Evolutionary conservation across 2,797 vertebrate species (phyloP), one percentile per base, ranked within the genome.

Genomic region (Zalophus californianus): DNA sequence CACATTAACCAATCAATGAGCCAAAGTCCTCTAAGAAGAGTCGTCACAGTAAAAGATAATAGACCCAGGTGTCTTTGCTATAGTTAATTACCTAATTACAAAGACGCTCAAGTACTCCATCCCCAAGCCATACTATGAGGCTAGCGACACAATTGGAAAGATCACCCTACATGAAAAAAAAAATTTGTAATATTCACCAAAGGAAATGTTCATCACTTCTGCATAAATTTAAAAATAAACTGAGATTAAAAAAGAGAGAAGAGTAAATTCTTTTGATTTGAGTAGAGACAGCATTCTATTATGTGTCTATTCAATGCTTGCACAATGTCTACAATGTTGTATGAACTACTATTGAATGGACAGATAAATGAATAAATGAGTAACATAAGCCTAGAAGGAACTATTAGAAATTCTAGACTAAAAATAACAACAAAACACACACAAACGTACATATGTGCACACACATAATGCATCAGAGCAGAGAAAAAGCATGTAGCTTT

Each of bases 161-260:
- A 32, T 2, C 38, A 64, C 5, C 20, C 8, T 64, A 58, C 48
- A 10, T 70, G 12, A 27, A 73, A 72, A 10, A 96, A 54, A 75
- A 64, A 2, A 32, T 27, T 27, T 41, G 1, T 29, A 75, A 90
- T n/a, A 20, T 2, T 94, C 56, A 48, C n/a, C 13, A 48, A 80
- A 97, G 60, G 9, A 96, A 91, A 83, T 27, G 9, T 23, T 78
- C 68, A 80, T 52, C 90, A 80, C 38, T 52, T 96, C 8, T 78
- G 72, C 13, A 90, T 12, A 84, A 72, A 20, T 6, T 16, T 21
- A 27, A 54, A 18, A 29, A 18, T 50, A 48, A 15, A 23, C 7
- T 35, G 77, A 38, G 12, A n/a, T 44, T 44, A 72, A 54, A 35
- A 72, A 50, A 78, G 8, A 25, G 44, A 77, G 38, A 73, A 52